These are phyloP conservation scores for Desmophyllum pertusum DNA, from an alignment of 92 coral and sea anemone genomes.

Conservation along the genomic window DNA sequence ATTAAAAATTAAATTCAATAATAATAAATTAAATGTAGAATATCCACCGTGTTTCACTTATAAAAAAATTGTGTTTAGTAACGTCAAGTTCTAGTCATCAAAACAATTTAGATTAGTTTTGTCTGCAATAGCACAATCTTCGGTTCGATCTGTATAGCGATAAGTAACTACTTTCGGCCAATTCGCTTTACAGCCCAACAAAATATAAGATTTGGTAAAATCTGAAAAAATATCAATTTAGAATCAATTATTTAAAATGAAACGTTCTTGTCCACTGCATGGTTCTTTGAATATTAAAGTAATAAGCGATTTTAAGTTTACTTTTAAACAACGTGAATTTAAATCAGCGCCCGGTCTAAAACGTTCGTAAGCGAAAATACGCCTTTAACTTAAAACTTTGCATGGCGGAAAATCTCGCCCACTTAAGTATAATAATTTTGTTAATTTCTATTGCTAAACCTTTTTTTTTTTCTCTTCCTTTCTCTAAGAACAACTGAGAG, in stretches of 20 bases:
- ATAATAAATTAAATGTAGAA: neutral
- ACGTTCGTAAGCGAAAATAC: neutral
- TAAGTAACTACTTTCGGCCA: neutral
- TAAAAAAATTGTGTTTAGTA: neutral
- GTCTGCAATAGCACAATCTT: neutral
- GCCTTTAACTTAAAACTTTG: neutral
- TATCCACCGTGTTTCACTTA: neutral
- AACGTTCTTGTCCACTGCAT: constrained; percentile 8
- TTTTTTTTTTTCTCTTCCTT: neutral
- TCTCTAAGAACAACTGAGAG: neutral
- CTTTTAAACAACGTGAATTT: constrained; percentile 38
- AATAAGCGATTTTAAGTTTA: neutral
- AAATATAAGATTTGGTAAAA: constrained; percentile 17
- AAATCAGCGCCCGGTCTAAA: constrained; percentile 8
- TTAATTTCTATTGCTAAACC: neutral
- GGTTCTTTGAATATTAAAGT: constrained; percentile 1
- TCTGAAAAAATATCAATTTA: neutral
- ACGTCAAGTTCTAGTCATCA: neutral
- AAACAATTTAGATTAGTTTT: neutral
- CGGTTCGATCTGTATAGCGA: neutral
- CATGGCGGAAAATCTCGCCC: neutral
- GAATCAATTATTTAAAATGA: constrained; percentile 33
- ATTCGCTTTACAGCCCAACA: neutral
- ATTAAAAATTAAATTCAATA: neutral
- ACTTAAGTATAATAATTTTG: neutral